Evolutionary conservation across 2,888 invertebrate species (phyloP).

Genomic region (Andrena trimmerana): DNA sequence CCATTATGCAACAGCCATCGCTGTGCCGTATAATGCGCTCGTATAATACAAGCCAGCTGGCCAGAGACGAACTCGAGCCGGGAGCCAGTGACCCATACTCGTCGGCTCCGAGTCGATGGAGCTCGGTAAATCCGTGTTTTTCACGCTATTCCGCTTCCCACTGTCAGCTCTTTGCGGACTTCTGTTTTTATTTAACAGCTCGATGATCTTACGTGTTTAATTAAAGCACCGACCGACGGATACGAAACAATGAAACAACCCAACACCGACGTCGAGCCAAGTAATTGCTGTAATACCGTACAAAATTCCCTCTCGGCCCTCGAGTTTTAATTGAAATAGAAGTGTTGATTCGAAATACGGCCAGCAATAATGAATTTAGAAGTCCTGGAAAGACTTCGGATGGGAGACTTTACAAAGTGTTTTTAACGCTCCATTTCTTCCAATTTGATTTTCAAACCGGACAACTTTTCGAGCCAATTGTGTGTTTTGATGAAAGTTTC

Average conservation of each 20-base stretch:
- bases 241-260: background rate
- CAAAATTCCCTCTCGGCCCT: no score
- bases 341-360: no score
- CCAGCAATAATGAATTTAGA: no score
- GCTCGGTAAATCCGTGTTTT: constrained; percentile 52
- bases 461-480: no score
- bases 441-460: no score
- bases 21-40: constrained; percentile 19
- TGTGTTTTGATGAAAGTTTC: no score
- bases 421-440: no score
- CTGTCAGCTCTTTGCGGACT: constrained; percentile 14
- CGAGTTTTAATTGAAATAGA: no score
- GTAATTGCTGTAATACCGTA: no score
- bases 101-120: constrained; percentile 16
- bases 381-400: no score
- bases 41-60: constrained; percentile 38
- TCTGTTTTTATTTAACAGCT: constrained; percentile 44
- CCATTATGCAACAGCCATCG: constrained; percentile 50
- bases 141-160: constrained; percentile 30
- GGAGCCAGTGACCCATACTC: constrained; percentile 52
- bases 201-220: constrained; percentile 40
- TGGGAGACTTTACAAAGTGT: no score
- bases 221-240: constrained; percentile 21
- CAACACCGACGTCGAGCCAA: no score
- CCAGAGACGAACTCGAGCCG: constrained; percentile 34